Percentiles rank a stretch among this genome's conserved stretches.
phyloP scores from a whole-genome alignment of 2,888 invertebrate species.

The Sinelater perroti region DNA sequence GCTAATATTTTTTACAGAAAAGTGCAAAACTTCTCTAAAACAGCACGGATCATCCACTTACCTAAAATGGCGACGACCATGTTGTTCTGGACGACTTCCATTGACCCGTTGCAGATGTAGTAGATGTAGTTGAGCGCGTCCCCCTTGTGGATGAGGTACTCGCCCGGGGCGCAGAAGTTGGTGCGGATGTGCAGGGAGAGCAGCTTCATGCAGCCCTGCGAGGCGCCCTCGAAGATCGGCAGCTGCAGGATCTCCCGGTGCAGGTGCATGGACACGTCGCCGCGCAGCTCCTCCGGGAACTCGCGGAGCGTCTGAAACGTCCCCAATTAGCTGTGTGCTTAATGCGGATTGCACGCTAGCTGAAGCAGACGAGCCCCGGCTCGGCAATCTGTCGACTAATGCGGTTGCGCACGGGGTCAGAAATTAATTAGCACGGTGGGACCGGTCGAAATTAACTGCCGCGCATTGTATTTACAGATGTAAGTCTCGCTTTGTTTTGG shows the following conservation, averaged over 20 bases:
- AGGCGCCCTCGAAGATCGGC: conserved; percentile 93
- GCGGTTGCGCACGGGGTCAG: too few species aligned
- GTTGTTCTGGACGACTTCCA: conserved; percentile 95
- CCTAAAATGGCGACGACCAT: conserved; percentile 98
- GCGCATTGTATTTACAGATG: too few species aligned
- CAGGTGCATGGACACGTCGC: conserved; percentile 95
- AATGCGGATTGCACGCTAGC: too few species aligned
- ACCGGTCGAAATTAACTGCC: too few species aligned
- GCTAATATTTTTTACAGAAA: too few species aligned
- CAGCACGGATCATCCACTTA: too few species aligned
- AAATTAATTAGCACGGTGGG: too few species aligned
- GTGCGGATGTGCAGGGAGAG: conserved; percentile 91
- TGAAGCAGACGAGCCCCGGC: neutral
- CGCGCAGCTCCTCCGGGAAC: conserved; percentile 94
- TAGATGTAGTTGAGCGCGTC: conserved; percentile 94
- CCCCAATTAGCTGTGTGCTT: neutral
- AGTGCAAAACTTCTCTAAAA: too few species aligned
- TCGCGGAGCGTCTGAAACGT: conserved; percentile 85
- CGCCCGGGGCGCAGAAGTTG: conserved; percentile 96
- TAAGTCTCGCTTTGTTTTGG: too few species aligned
- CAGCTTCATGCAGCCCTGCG: conserved; percentile 92
- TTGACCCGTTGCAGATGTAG: conserved; percentile 95
- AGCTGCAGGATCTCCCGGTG: conserved; percentile 93
- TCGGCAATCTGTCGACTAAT: neutral
- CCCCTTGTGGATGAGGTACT: conserved; percentile 92